Conservation (phyloP, 2,888 invertebrate species). For the Volucella inflata region DNA sequence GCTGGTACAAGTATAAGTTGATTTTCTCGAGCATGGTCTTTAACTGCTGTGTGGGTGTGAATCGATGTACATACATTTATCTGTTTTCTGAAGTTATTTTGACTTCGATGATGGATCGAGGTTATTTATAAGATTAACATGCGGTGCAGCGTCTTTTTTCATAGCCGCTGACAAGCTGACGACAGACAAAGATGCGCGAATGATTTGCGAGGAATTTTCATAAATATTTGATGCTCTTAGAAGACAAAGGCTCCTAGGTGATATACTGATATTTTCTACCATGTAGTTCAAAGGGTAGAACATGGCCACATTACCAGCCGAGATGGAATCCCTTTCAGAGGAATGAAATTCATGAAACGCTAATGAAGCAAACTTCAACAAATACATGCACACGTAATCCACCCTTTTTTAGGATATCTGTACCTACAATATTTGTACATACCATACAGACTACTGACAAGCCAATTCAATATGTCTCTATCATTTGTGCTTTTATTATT, state of each 20-base stretch:
- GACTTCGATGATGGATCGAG: slow-evolving; percentile 49
- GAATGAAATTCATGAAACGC: slow-evolving; percentile 41
- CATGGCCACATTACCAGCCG: slow-evolving; percentile 21
- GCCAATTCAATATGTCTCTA: slow-evolving; percentile 6
- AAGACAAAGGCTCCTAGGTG: slow-evolving; percentile 15
- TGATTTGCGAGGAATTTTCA: slow-evolving; percentile 52
- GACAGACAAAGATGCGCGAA: slow-evolving; percentile 53
- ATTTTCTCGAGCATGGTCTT: slow-evolving; percentile 10
- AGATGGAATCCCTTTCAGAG: background rate
- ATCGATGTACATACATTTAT: slow-evolving; percentile 21
- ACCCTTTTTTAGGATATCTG: background rate
- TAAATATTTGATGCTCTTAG: slow-evolving; percentile 46
- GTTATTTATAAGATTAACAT: slow-evolving; percentile 62
- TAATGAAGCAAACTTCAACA: slow-evolving; percentile 37
- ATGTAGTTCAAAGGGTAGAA: background rate
- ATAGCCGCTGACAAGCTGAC: slow-evolving; percentile 55
- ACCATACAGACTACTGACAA: background rate
- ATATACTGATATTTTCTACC: slow-evolving; percentile 9
- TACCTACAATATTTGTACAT: background rate
- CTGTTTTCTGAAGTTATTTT: slow-evolving; percentile 31
- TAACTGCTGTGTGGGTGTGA: slow-evolving; percentile 7
- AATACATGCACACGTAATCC: slow-evolving; percentile 11
- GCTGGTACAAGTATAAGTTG: background rate
- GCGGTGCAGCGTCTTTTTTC: slow-evolving; percentile 30
- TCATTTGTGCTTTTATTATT: slow-evolving; percentile 37